Conservation (phyloP, 2,113 vertebrate genomes). For the Amphilophus citrinellus region DNA sequence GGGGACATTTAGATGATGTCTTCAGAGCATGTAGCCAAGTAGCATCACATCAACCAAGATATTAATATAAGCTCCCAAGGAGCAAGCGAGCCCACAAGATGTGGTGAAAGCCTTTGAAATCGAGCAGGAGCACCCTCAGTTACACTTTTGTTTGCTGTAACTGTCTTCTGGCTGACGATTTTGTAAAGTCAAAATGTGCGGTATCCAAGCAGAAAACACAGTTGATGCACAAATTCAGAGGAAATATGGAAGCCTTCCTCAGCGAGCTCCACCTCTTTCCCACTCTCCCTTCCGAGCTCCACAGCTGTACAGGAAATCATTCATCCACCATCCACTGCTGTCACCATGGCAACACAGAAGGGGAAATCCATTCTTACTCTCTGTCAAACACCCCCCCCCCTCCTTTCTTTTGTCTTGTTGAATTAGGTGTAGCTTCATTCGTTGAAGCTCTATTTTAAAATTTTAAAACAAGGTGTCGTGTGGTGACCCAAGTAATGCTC, state of each 20-base stretch:
- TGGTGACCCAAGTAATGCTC: background rate
- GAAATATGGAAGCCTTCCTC: slow-evolving; percentile 48
- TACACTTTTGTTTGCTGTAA: background rate
- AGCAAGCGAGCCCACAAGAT: background rate
- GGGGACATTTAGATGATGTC: too few species aligned
- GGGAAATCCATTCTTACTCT: slow-evolving; percentile 70
- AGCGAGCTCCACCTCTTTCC: slow-evolving; percentile 47
- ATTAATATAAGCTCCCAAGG: background rate
- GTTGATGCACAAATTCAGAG: slow-evolving; percentile 11
- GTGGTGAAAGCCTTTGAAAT: background rate
- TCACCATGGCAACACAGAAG: slow-evolving; percentile 83
- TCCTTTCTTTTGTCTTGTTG: slow-evolving; percentile 42
- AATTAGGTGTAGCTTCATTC: slow-evolving; percentile 32
- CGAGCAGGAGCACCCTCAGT: background rate
- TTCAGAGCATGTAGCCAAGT: too few species aligned
- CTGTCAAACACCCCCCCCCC: slow-evolving; percentile 30
- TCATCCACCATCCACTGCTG: slow-evolving; percentile 75
- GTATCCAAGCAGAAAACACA: background rate
- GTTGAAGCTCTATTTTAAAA: background rate
- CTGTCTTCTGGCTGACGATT: background rate
- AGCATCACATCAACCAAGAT: too few species aligned
- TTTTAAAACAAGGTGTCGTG: background rate
- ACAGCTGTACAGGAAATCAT: slow-evolving; percentile 85
- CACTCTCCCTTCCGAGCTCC: slow-evolving; percentile 63
- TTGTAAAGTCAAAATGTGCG: background rate